phyloP scores from a whole-genome alignment of 2,113 vertebrate species.

The Coturnix japonica region DNA sequence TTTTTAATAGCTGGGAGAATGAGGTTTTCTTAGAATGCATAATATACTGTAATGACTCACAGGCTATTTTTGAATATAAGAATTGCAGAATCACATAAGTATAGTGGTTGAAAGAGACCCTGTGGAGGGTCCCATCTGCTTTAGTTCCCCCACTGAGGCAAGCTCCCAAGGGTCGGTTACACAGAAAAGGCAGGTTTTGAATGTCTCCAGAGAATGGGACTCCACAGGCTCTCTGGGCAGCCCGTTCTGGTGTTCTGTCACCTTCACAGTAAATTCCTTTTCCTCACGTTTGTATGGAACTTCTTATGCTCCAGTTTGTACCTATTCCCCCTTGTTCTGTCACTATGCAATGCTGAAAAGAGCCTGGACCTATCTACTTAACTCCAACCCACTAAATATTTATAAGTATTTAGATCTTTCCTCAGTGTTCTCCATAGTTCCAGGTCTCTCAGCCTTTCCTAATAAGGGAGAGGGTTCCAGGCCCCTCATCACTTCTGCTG shows the following conservation, averaged over 20 bases:
- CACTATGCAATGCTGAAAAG: background rate
- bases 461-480: no score
- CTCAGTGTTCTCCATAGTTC: no score
- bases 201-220: background rate
- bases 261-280: background rate
- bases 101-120: background rate
- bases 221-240: background rate
- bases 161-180: background rate
- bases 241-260: background rate
- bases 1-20: constrained; percentile 1
- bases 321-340: background rate
- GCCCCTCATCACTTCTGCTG: no score
- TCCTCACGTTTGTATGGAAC: background rate
- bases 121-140: no score
- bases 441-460: no score
- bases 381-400: no score
- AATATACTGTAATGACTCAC: background rate
- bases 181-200: background rate
- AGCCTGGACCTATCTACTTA: background rate
- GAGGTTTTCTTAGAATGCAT: background rate
- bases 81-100: background rate
- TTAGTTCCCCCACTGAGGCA: no score
- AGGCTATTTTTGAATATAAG: background rate
- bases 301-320: background rate
- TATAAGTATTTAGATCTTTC: no score